Evolutionary conservation across 2,888 invertebrate species (phyloP).

Genomic region (Phorcus lineatus): DNA sequence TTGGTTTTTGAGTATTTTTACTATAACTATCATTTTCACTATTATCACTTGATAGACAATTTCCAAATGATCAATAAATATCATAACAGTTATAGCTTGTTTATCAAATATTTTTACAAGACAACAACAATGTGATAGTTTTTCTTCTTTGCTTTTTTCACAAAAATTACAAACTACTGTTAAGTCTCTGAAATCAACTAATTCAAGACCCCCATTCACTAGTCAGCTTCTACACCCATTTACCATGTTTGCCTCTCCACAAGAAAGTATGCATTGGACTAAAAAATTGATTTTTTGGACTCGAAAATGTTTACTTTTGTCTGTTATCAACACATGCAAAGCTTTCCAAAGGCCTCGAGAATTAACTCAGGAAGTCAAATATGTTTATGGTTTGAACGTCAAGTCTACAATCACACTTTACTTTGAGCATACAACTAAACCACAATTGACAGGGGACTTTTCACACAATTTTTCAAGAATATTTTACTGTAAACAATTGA

Average conservation of each 20-base stretch:
- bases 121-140: too few species aligned
- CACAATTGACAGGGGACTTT: not conserved
- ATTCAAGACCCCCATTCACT: too few species aligned
- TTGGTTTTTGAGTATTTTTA: too few species aligned
- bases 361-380: conserved; percentile 4
- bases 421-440: not conserved
- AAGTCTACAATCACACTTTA: not conserved
- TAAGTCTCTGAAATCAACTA: too few species aligned
- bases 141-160: not conserved
- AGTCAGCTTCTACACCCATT: not conserved
- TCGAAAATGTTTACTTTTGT: not conserved
- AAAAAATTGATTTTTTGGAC: not conserved
- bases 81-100: too few species aligned
- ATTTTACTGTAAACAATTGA: too few species aligned
- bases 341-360: not conserved
- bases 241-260: not conserved
- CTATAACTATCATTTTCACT: too few species aligned
- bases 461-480: too few species aligned
- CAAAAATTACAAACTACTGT: not conserved
- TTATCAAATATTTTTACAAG: not conserved
- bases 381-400: not conserved
- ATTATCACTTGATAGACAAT: too few species aligned
- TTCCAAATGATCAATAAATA: too few species aligned
- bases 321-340: not conserved
- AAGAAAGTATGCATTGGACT: not conserved